Evolutionary conservation across 2,113 vertebrate species (phyloP).

Genomic region (Boulengeromyrus knoepffleri): DNA sequence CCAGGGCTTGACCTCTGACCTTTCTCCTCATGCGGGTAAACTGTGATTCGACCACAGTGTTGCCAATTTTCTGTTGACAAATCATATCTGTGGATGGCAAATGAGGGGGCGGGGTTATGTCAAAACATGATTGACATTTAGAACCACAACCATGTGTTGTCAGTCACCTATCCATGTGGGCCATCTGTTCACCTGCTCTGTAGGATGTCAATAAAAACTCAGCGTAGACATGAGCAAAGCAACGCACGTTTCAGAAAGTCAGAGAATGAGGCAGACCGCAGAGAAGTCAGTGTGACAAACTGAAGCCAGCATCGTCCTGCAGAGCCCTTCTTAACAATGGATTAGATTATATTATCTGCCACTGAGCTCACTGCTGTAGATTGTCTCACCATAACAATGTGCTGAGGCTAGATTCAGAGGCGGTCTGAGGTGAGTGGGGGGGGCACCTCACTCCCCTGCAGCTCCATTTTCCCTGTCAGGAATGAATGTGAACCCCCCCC

Average conservation of each 20-base stretch:
- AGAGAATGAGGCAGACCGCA: not conserved
- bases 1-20: not conserved
- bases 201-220: not conserved
- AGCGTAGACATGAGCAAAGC: not conserved
- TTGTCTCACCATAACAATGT: not conserved
- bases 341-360: conserved; percentile 24
- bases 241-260: not conserved
- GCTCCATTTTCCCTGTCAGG: not conserved
- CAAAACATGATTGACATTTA: not conserved
- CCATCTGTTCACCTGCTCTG: not conserved
- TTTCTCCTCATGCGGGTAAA: not conserved
- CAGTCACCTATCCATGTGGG: not conserved
- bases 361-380: not conserved
- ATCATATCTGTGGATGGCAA: not conserved
- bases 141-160: not conserved
- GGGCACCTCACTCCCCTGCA: not conserved
- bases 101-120: not conserved
- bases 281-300: not conserved
- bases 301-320: not conserved
- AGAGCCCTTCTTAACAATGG: conserved; percentile 16
- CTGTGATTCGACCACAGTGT: not conserved
- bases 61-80: not conserved
- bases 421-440: not conserved
- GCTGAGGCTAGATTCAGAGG: conserved; percentile 6
- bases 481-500: not conserved